Conservation (phyloP, 2,888 invertebrate genomes). For the Heliconius ismenius region DNA sequence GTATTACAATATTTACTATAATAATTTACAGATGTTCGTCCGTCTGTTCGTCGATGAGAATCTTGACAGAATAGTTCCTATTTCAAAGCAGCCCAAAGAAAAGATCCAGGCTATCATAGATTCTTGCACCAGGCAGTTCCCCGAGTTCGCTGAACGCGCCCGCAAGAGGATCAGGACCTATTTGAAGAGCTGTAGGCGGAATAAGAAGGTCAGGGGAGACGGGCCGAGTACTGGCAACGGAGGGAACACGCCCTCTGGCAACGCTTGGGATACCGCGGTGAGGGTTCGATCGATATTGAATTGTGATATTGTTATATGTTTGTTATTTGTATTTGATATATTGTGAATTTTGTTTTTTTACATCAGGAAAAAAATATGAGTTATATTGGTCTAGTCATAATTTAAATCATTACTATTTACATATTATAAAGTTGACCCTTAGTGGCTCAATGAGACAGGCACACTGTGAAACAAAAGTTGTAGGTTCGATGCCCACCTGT, state of each 20-base stretch:
- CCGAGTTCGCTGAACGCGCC: constrained; percentile 97
- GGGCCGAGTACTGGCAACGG: constrained; percentile 70
- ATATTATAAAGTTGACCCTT: no score
- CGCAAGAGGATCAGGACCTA: constrained; percentile 97
- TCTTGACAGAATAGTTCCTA: constrained; percentile 96
- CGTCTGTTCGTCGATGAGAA: constrained; percentile 98
- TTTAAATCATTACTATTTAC: not conserved
- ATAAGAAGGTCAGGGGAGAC: constrained; percentile 94
- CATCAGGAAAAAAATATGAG: not conserved
- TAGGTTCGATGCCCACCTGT: no score
- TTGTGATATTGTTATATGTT: constrained; percentile 34
- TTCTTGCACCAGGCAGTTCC: constrained; percentile 97
- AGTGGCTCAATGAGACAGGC: no score
- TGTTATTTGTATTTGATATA: not conserved
- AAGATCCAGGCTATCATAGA: constrained; percentile 99
- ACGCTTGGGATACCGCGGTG: constrained; percentile 92
- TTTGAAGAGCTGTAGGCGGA: constrained; percentile 96
- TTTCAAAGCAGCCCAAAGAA: constrained; percentile 98
- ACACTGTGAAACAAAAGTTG: no score
- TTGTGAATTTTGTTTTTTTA: not conserved
- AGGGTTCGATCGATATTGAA: constrained; percentile 77
- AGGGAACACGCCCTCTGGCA: constrained; percentile 74
- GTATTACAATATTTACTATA: not conserved
- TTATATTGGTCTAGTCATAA: not conserved
- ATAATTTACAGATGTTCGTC: constrained; percentile 93